Percentiles rank a stretch among this genome's conserved stretches.
Conservation (phyloP, 2,888 invertebrate genomes). For the Macrosiphum euphorbiae region DNA sequence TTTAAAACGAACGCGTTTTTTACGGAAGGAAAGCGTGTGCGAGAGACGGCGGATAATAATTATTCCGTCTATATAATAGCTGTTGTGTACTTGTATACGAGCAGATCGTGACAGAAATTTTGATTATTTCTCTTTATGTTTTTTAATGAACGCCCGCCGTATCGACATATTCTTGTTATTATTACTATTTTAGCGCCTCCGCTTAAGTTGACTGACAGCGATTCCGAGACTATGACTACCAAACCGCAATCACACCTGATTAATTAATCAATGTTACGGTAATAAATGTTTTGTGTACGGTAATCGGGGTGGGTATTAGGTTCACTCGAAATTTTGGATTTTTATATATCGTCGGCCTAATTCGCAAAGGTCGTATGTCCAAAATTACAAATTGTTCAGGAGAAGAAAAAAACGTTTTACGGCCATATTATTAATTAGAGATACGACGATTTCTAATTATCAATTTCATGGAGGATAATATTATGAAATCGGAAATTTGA, state of each 20-base stretch:
- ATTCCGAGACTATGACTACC: background rate
- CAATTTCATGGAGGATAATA: too few species aligned
- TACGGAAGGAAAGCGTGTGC: background rate
- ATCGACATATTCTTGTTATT: background rate
- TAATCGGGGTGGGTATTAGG: background rate
- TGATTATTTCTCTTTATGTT: background rate
- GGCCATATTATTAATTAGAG: too few species aligned
- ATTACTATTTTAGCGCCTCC: background rate
- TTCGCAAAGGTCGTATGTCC: too few species aligned
- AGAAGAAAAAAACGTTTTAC: too few species aligned
- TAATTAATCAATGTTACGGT: background rate
- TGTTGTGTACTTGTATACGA: background rate
- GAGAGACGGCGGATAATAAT: background rate
- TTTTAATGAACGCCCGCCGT: background rate
- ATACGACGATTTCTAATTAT: too few species aligned
- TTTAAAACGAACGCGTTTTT: conserved; percentile 18
- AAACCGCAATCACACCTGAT: background rate
- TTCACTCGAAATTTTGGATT: background rate
- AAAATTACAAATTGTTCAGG: too few species aligned
- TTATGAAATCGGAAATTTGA: too few species aligned
- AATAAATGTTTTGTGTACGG: background rate
- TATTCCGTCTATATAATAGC: background rate
- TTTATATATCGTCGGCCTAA: too few species aligned
- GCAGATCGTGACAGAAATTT: conserved; percentile 20
- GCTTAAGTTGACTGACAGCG: background rate